Evolutionary conservation across 2,113 vertebrate genomes (phyloP).

Genomic region (Pedionomus torquatus): DNA sequence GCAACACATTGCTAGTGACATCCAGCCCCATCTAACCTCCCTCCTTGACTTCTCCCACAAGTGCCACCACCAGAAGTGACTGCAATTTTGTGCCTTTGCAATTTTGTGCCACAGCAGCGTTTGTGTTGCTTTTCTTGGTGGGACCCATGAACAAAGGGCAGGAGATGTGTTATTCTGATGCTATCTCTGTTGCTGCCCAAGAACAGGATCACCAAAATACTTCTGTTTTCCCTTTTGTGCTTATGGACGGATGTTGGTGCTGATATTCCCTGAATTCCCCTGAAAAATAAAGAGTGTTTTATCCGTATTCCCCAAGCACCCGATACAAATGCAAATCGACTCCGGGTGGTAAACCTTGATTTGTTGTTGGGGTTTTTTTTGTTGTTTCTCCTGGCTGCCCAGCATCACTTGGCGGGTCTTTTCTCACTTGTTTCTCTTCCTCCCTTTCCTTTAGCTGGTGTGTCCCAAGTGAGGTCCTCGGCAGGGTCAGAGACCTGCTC

Average conservation of each 20-base stretch:
- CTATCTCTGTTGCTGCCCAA: background rate
- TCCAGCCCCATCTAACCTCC: background rate
- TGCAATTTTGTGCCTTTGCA: background rate
- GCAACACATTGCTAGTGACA: background rate
- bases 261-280: constrained; percentile 62
- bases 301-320: constrained; percentile 60
- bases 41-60: background rate
- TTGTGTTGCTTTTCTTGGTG: background rate
- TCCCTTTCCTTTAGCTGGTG: background rate
- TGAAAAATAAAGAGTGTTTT: constrained; percentile 60
- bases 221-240: constrained; percentile 39
- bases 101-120: background rate
- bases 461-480: background rate
- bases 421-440: background rate
- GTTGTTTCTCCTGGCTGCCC: background rate
- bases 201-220: background rate
- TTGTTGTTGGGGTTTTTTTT: background rate
- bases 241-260: constrained; percentile 47
- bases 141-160: background rate
- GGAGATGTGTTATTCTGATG: background rate
- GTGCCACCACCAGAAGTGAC: background rate
- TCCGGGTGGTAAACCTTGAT: background rate
- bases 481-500: background rate
- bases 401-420: background rate
- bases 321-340: constrained; percentile 75